Evolutionary conservation across 2,888 invertebrate genomes (phyloP), one percentile per base, ranked within the genome.

Genomic region (Heteromurus nitidus): DNA sequence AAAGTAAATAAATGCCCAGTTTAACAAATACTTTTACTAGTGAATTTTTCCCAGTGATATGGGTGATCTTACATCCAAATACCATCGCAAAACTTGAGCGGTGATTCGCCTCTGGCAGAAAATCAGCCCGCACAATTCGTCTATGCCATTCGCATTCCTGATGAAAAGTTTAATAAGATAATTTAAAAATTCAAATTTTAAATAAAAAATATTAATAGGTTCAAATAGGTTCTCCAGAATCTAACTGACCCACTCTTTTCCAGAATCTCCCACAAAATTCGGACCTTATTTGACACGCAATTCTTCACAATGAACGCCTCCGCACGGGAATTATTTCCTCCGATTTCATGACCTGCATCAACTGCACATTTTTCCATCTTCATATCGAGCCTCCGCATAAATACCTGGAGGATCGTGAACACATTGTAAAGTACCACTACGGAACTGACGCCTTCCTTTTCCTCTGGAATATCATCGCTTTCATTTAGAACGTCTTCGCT

Each of bases 41-140:
- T 36, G 7, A 36, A 36, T 36, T 36, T 36, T 9, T 9, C 5
- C 7, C 36, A 9, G 13, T 36, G 13, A 36, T 36, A 36, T 36
- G 5, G 7, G 5, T 9, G 7, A 36, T 36, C 36, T 36, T 36
- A 64, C 84, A 68, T 82, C 22, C 7, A 84, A 44, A 47, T 67
- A 84, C 81, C 67, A 85, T 0, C 28, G 16, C 11, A 85, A 47
- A 50, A 82, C 73, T 62, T 85, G 94, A 0, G 95, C 94, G 0
- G 94, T 93, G 86, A 94, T 93, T 65, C 95, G 90, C 85, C 93
- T 91, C 87, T 93, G 90, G 0, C 94, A 93, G 89, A 96, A 95
- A 82, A 96, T 91, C 22, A 95, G 91, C 0, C 92, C 92, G 67
- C 93, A 93, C 11, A 95, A 89, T 9, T 92, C 90, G 36, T n/a